Percentiles rank a stretch among this genome's conserved stretches.
Evolutionary conservation across 2,113 vertebrate species (phyloP).

Genomic region (Malurus cyaneus): DNA sequence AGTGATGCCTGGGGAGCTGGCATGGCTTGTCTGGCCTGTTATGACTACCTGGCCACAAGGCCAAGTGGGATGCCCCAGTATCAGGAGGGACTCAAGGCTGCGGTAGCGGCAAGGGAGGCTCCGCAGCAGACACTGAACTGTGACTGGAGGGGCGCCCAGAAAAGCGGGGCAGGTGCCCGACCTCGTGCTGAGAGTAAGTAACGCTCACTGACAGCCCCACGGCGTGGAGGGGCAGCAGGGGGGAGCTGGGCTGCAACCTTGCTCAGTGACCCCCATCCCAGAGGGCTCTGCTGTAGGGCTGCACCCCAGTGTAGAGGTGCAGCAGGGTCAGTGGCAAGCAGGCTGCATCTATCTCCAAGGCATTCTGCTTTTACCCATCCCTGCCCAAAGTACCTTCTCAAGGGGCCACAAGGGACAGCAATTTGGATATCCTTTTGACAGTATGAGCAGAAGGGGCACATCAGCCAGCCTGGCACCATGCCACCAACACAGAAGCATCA

Average conservation of each 20-base stretch:
- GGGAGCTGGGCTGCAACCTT: not conserved
- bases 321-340: not conserved
- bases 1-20: not conserved
- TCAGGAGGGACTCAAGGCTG: conserved; percentile 62
- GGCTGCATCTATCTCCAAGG: not conserved
- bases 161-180: not conserved
- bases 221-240: fast-evolving
- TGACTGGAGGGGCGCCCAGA: not conserved
- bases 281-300: not conserved
- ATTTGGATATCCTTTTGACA: not conserved
- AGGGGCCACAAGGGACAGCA: not conserved
- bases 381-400: not conserved
- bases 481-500: not conserved
- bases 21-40: not conserved
- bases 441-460: not conserved
- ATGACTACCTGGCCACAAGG: conserved; percentile 65
- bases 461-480: fast-evolving
- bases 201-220: fast-evolving
- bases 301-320: not conserved
- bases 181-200: fast-evolving
- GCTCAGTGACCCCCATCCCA: not conserved
- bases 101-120: not conserved
- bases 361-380: not conserved
- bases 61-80: not conserved
- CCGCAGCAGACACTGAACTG: not conserved